These are phyloP conservation scores for Mesoclemmys tuberculata DNA, from an alignment of 2,113 vertebrate genomes.

Conservation along the genomic window DNA sequence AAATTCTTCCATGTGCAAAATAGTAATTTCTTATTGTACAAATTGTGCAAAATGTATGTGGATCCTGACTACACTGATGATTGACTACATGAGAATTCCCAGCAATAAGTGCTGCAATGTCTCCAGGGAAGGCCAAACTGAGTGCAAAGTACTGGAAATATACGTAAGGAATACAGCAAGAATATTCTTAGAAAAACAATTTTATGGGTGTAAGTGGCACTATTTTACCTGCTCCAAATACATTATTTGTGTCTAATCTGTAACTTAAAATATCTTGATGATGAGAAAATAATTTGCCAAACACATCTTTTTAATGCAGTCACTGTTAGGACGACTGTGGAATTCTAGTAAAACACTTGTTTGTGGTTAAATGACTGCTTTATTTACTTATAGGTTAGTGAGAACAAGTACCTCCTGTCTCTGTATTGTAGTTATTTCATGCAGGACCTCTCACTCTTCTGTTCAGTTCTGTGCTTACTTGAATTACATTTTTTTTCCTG, in stretches of 20 bases:
- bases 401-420: not conserved
- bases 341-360: not conserved
- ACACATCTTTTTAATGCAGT: not conserved
- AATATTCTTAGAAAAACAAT: not conserved
- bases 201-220: not conserved
- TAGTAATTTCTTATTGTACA: not conserved
- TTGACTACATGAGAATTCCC: not conserved
- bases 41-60: not conserved
- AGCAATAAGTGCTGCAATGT: not conserved
- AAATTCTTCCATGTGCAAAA: not conserved
- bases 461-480: not conserved
- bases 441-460: not conserved
- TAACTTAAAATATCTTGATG: not conserved
- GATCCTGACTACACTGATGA: not conserved
- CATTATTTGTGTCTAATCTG: not conserved
- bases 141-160: not conserved
- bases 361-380: not conserved
- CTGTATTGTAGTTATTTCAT: not conserved
- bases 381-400: too few relatives aligned
- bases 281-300: not conserved
- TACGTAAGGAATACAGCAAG: not conserved
- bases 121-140: not conserved
- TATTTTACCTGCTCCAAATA: not conserved
- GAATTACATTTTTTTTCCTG: not conserved
- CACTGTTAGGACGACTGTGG: not conserved